Evolutionary conservation across 2,888 invertebrate genomes (phyloP).

Genomic region (Drosophila mimica): DNA sequence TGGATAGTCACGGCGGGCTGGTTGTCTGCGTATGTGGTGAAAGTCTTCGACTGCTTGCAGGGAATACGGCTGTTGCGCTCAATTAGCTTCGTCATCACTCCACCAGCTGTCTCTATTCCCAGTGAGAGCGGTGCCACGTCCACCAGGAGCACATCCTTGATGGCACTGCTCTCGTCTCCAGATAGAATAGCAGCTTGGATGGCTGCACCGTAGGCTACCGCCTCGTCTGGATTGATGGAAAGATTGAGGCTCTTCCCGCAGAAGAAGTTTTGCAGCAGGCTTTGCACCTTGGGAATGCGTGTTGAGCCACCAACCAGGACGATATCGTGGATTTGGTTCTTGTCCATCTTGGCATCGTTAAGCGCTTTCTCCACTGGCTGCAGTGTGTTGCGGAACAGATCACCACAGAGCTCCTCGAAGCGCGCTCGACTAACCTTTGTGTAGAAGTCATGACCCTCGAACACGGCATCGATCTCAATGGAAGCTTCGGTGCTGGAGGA

Average conservation of each 20-base stretch:
- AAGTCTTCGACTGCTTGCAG: conserved; percentile 90
- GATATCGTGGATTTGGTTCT: conserved; percentile 90
- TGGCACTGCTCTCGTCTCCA: conserved; percentile 89
- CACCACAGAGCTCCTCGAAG: conserved; percentile 91
- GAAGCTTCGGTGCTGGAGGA: conserved; percentile 91
- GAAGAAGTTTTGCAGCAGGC: conserved; percentile 90
- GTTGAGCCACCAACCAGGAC: conserved; percentile 93
- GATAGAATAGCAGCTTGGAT: conserved; percentile 90
- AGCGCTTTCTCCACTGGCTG: conserved; percentile 92
- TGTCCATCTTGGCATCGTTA: conserved; percentile 92
- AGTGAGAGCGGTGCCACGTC: conserved; percentile 90
- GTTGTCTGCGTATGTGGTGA: conserved; percentile 93
- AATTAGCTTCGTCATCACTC: conserved; percentile 92
- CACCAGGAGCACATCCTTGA: conserved; percentile 90
- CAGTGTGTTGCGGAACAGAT: conserved; percentile 90
- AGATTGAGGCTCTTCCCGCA: conserved; percentile 90
- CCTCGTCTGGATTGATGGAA: conserved; percentile 93
- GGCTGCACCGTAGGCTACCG: conserved; percentile 92
- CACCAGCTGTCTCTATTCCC: conserved; percentile 93
- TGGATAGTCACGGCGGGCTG: conserved; percentile 91
- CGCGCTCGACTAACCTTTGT: conserved; percentile 90
- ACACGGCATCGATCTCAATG: conserved; percentile 91
- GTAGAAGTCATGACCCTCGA: conserved; percentile 90
- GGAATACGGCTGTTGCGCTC: conserved; percentile 91
- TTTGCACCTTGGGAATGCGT: conserved; percentile 92